Evolutionary conservation across 1,140 invertebrate species (phyloP).

Genomic region (Neocloeon triangulifer): DNA sequence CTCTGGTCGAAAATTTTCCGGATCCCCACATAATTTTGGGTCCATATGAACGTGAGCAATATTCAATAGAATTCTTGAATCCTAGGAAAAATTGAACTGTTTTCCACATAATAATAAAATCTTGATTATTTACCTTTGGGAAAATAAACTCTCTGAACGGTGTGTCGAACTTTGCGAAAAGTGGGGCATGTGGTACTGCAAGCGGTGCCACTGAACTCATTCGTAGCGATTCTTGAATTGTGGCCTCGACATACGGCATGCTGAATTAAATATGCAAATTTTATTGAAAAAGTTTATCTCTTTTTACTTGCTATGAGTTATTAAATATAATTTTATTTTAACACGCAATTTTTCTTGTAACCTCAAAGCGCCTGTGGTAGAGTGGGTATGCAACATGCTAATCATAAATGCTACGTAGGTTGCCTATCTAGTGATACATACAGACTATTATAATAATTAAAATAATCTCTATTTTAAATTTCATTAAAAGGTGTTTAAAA

Average conservation of each 20-base stretch:
- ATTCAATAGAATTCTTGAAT: slow-evolving; percentile 18
- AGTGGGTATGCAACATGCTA: too few species aligned
- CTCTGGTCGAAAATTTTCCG: slow-evolving; percentile 29
- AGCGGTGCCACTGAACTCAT: slow-evolving; percentile 21
- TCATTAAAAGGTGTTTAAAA: too few species aligned
- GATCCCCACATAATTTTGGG: slow-evolving; percentile 26
- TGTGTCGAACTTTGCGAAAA: slow-evolving; percentile 17
- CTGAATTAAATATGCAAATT: too few species aligned
- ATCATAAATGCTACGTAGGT: too few species aligned
- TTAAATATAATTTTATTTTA: too few species aligned
- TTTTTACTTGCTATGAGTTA: too few species aligned
- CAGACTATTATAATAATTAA: too few species aligned
- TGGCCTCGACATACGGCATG: slow-evolving; percentile 24
- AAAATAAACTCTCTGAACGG: slow-evolving; percentile 21
- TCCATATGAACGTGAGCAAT: slow-evolving; percentile 20
- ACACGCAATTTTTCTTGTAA: too few species aligned
- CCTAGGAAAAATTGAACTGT: slow-evolving; percentile 4
- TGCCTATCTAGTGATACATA: too few species aligned
- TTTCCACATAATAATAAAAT: background rate
- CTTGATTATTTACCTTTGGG: slow-evolving; percentile 14
- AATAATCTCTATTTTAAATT: too few species aligned
- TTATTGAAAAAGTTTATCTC: too few species aligned
- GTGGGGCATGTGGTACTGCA: slow-evolving; percentile 18
- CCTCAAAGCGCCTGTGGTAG: too few species aligned
- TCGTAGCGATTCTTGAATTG: slow-evolving; percentile 21